Evolutionary conservation across 2,797 vertebrate species (phyloP).

Genomic region (Enteromius argenteus): DNA sequence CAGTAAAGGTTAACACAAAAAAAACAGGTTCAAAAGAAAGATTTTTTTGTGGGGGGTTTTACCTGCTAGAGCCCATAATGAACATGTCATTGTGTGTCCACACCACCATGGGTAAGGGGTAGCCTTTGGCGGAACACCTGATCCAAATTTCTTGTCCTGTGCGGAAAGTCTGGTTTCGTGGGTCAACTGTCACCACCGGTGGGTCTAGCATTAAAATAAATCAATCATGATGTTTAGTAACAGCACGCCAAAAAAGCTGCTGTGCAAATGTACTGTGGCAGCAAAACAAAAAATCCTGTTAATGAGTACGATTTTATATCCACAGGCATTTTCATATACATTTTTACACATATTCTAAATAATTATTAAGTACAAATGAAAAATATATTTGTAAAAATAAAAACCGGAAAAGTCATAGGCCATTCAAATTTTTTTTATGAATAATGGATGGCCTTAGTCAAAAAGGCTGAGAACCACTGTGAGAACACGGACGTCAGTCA

Average conservation of each 20-base stretch:
- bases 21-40: background rate
- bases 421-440: background rate
- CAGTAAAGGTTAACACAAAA: background rate
- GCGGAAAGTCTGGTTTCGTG: conserved; percentile 88
- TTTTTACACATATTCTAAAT: background rate
- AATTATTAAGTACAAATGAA: background rate
- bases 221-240: background rate
- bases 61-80: conserved; percentile 89
- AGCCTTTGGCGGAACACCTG: conserved; percentile 86
- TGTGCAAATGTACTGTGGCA: conserved; percentile 4
- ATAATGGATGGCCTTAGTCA: background rate
- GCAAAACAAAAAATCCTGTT: background rate
- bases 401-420: background rate
- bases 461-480: background rate
- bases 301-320: too few species aligned
- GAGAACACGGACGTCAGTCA: background rate
- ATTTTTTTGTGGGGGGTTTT: background rate
- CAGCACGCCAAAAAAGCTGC: background rate
- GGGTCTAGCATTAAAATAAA: conserved; percentile 75
- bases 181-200: conserved; percentile 85
- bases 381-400: background rate
- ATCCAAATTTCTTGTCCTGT: conserved; percentile 87
- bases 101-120: conserved; percentile 85
- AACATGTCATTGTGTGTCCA: conserved; percentile 95
- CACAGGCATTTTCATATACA: background rate